Conservation (phyloP, 1,140 invertebrate species). For the Meteorus sp. region DNA sequence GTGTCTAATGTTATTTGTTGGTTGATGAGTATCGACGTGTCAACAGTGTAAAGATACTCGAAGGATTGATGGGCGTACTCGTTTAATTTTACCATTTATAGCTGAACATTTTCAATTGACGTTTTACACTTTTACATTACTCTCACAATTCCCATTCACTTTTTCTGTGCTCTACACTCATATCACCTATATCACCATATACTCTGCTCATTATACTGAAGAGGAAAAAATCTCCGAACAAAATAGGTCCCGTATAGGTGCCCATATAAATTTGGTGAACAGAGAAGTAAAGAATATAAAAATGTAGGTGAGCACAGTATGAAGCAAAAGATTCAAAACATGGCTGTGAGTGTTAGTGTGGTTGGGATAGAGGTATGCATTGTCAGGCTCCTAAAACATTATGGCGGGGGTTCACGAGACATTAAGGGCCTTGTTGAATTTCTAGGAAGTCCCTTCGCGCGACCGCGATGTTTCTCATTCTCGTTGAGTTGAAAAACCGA, state of each 20-base stretch:
- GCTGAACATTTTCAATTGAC: background rate
- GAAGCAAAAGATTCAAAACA: background rate
- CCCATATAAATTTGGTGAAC: too few species aligned
- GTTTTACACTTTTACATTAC: background rate
- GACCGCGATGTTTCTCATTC: constrained; percentile 33
- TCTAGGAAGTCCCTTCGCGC: constrained; percentile 41
- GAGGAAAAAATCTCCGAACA: too few species aligned
- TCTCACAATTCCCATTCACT: background rate
- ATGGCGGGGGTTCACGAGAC: background rate
- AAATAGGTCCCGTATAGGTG: too few species aligned
- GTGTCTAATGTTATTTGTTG: constrained; percentile 17
- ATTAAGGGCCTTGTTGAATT: constrained; percentile 28
- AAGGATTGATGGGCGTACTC: constrained; percentile 14
- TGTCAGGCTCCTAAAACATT: too few species aligned
- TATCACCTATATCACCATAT: background rate
- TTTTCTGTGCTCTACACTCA: background rate
- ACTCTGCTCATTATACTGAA: background rate
- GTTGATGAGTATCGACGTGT: background rate
- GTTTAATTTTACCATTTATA: constrained; percentile 15
- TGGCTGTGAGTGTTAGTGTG: background rate
- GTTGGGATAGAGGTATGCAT: constrained; percentile 34
- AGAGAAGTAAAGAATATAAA: too few species aligned
- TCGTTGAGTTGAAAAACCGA: constrained; percentile 24
- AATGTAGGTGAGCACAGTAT: background rate
- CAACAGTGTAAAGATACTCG: background rate